Percentiles rank a stretch among this genome's conserved stretches.
These are phyloP conservation scores for Spilarctia lutea DNA, from an alignment of 2,888 invertebrate species.

Conservation along the genomic window DNA sequence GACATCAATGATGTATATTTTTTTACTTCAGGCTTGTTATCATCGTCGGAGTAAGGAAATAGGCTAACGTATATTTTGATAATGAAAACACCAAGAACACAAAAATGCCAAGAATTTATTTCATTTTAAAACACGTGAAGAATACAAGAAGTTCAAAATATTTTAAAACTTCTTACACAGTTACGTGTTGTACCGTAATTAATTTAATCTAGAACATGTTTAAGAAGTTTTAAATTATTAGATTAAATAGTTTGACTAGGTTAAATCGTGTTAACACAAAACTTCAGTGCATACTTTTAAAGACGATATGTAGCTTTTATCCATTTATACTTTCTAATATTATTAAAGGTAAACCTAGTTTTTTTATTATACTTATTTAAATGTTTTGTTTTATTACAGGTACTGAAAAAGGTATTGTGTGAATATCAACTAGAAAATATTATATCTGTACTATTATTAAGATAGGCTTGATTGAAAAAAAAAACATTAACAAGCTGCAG, in stretches of 20 bases:
- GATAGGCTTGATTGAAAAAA: too few relatives aligned
- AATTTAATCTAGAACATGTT: background rate
- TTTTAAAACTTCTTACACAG: conserved; percentile 12
- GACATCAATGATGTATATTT: background rate
- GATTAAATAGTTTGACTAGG: background rate
- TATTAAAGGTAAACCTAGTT: too few relatives aligned
- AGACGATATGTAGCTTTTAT: background rate
- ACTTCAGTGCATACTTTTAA: background rate
- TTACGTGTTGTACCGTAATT: background rate
- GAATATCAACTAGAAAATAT: too few relatives aligned
- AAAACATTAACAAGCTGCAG: too few relatives aligned
- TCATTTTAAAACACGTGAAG: conserved; percentile 21
- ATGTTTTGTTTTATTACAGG: too few relatives aligned
- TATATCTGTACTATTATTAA: too few relatives aligned
- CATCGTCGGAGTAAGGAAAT: conserved; percentile 16
- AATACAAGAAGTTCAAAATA: conserved; percentile 17
- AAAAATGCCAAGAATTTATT: conserved; percentile 41
- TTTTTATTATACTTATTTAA: too few relatives aligned
- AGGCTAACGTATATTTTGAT: background rate
- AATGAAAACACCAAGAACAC: conserved; percentile 23
- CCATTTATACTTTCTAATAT: background rate
- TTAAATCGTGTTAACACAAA: background rate
- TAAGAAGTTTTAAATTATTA: background rate
- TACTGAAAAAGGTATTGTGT: too few relatives aligned
- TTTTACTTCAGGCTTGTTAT: background rate